Conservation (phyloP, 2,113 vertebrate genomes). For the Notothenia coriiceps region DNA sequence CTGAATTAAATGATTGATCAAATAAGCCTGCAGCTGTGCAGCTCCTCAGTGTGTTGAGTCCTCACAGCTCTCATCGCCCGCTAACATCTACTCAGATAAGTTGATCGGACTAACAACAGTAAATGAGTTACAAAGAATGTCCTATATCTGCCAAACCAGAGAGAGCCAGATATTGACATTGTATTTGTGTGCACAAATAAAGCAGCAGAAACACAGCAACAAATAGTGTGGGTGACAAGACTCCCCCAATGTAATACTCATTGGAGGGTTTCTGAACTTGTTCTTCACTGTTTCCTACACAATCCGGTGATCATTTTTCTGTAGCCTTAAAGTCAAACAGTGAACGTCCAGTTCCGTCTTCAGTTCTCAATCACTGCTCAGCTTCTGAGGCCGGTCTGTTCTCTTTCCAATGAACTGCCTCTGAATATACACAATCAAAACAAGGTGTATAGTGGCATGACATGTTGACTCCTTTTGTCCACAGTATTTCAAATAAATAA, state of each 20-base stretch:
- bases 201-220: no score
- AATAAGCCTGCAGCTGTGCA: background rate
- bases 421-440: background rate
- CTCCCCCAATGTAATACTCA: no score
- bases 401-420: slow-evolving; percentile 7
- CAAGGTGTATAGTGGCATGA: slow-evolving; percentile 13
- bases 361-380: background rate
- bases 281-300: background rate
- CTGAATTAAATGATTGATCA: slow-evolving; percentile 20
- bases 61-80: background rate
- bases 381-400: background rate
- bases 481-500: background rate
- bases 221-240: no score
- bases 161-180: background rate
- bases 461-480: slow-evolving; percentile 17
- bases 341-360: background rate
- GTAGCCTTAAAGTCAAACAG: background rate
- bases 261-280: no score
- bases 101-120: background rate
- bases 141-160: background rate
- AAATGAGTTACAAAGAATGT: background rate
- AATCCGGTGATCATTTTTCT: no score
- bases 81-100: background rate
- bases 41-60: background rate
- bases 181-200: no score